These are phyloP conservation scores for Drosophila borborema DNA, from an alignment of 2,888 invertebrate genomes.

Conservation along the genomic window DNA sequence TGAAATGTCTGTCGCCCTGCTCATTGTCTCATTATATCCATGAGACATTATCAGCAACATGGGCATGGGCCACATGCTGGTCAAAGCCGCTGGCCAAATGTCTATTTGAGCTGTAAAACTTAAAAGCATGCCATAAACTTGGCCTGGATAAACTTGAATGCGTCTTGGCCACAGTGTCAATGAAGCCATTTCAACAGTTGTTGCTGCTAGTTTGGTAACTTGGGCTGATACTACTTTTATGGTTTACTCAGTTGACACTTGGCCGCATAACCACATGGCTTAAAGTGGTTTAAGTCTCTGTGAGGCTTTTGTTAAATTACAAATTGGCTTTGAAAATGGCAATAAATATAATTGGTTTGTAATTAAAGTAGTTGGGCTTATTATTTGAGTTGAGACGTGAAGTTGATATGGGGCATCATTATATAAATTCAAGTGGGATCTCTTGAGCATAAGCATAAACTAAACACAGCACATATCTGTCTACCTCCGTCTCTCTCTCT, in stretches of 20 bases:
- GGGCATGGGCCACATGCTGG: conserved; percentile 55
- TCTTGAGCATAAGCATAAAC: no score
- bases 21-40: conserved; percentile 49
- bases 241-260: conserved; percentile 22
- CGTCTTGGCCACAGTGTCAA: conserved; percentile 27
- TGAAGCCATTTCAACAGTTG: conserved; percentile 53
- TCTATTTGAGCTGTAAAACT: conserved; percentile 67
- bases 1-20: conserved; percentile 15
- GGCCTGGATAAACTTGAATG: conserved; percentile 35
- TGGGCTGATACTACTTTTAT: conserved; percentile 35
- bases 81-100: conserved; percentile 55
- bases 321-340: neutral
- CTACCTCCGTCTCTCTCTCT: no score
- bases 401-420: neutral
- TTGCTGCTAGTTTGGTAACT: conserved; percentile 16
- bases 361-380: neutral
- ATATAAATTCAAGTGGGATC: neutral
- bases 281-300: neutral
- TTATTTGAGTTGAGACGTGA: neutral
- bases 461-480: no score
- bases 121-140: conserved; percentile 71
- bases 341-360: conserved; percentile 1
- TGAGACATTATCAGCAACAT: conserved; percentile 44
- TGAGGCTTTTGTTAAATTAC: neutral
- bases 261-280: neutral